Conservation (phyloP, 1,140 invertebrate species). For the Condylostylus longicornis region DNA sequence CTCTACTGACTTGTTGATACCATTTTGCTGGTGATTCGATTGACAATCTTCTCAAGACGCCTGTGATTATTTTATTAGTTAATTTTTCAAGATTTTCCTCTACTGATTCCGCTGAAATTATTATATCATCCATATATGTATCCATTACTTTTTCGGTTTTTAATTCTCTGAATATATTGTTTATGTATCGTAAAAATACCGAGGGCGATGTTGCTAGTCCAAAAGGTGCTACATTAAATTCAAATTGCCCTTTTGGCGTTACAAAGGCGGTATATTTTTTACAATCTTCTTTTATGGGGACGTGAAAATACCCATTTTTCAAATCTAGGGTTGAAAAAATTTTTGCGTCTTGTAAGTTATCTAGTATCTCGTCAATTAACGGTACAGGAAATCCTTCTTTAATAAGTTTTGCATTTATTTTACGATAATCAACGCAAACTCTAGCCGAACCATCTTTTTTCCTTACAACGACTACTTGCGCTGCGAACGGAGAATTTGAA, state of each 20-base stretch:
- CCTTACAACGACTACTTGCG: slow-evolving; percentile 14
- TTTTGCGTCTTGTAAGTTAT: slow-evolving; percentile 9
- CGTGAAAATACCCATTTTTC: slow-evolving; percentile 9
- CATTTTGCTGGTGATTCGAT: too few species aligned
- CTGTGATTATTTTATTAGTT: too few species aligned
- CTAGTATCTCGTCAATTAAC: slow-evolving; percentile 18
- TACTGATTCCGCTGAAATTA: slow-evolving; percentile 4
- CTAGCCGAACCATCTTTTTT: slow-evolving; percentile 11
- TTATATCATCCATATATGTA: slow-evolving; percentile 10
- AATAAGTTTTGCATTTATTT: slow-evolving; percentile 9
- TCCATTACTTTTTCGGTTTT: slow-evolving; percentile 7
- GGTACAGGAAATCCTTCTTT: slow-evolving; percentile 17
- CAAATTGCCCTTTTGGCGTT: slow-evolving; percentile 7
- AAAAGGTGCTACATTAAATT: slow-evolving; percentile 9
- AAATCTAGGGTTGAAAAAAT: slow-evolving; percentile 18
- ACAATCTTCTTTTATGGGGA: slow-evolving; percentile 8
- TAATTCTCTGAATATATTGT: slow-evolving; percentile 8
- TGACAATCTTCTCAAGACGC: too few species aligned
- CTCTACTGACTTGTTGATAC: too few species aligned
- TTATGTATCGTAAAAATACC: slow-evolving; percentile 32
- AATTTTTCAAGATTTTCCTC: slow-evolving; percentile 11
- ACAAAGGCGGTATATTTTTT: slow-evolving; percentile 9
- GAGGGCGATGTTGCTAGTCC: slow-evolving; percentile 15
- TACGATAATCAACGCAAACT: slow-evolving; percentile 13
- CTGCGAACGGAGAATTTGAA: slow-evolving; percentile 3